A percentile compares a stretch with the other conserved stretches of the same genome.
These are phyloP conservation scores for Cydia fagiglandana DNA, from an alignment of 1,140 invertebrate genomes.

Conservation along the genomic window DNA sequence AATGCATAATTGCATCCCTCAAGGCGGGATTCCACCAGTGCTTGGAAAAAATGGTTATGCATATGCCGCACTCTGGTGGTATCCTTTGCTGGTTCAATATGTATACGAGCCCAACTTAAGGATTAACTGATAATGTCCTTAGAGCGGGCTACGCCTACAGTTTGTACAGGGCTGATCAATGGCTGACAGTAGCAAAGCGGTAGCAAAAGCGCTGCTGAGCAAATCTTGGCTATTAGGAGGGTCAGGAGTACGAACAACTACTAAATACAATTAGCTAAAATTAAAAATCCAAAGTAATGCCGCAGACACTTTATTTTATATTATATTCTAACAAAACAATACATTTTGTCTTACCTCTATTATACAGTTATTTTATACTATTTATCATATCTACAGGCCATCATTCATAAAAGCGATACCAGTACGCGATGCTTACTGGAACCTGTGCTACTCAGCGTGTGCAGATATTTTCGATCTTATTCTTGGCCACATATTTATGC, in stretches of 20 bases:
- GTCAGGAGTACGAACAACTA: background rate
- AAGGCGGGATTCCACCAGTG: no score
- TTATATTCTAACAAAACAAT: conserved; percentile 32
- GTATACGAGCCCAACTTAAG: no score
- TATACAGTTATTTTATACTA: conserved; percentile 18
- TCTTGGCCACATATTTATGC: background rate
- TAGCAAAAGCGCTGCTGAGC: no score
- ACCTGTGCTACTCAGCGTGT: background rate
- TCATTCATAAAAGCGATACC: background rate
- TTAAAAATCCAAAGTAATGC: background rate
- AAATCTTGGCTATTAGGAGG: no score
- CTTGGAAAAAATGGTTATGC: no score
- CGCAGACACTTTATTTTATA: conserved; percentile 21
- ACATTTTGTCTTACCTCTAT: conserved; percentile 21
- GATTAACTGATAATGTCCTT: no score
- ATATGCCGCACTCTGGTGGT: no score
- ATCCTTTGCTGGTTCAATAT: no score
- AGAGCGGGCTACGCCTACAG: no score
- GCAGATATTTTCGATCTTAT: conserved; percentile 1
- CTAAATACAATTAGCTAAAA: background rate
- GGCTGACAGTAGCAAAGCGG: no score
- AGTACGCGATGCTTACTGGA: background rate
- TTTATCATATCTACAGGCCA: conserved; percentile 14
- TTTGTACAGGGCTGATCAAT: no score
- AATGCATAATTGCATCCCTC: no score